Conservation (phyloP, 2,888 invertebrate genomes). For the Pyralis farinalis region DNA sequence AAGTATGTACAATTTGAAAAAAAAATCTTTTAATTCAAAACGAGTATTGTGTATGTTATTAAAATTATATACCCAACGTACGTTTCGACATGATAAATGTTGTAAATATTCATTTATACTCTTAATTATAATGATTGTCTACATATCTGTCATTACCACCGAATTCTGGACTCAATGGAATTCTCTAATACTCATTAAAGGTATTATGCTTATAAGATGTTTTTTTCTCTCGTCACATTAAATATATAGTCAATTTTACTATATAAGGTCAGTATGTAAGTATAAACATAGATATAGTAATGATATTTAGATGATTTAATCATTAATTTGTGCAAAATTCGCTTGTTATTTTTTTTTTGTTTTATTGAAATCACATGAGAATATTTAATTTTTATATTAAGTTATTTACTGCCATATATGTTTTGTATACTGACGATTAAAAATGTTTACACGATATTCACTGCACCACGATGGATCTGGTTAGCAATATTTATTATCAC, state of each 20-base stretch:
- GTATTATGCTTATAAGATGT: conserved; percentile 30
- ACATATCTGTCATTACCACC: conserved; percentile 64
- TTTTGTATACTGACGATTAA: neutral
- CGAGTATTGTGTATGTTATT: too few species aligned
- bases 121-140: conserved; percentile 2
- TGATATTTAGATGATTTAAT: conserved; percentile 17
- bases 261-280: conserved; percentile 34
- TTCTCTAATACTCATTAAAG: conserved; percentile 59
- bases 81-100: too few species aligned
- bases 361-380: conserved; percentile 4
- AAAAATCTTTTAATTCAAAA: too few species aligned
- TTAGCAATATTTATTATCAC: too few species aligned
- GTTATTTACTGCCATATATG: conserved; percentile 1
- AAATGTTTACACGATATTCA: too few species aligned
- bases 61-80: too few species aligned
- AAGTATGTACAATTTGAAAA: too few species aligned
- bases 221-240: conserved; percentile 64
- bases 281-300: conserved; percentile 24
- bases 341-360: conserved; percentile 8
- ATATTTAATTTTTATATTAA: neutral
- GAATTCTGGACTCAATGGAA: conserved; percentile 46
- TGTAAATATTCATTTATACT: neutral
- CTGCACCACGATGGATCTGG: too few species aligned
- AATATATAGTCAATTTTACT: conserved; percentile 58
- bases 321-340: conserved; percentile 13